A percentile compares a stretch with the other conserved stretches of the same genome.
These are phyloP conservation scores for Lasioglossum pauxillum DNA, from an alignment of 2,888 invertebrate genomes.

Conservation along the genomic window DNA sequence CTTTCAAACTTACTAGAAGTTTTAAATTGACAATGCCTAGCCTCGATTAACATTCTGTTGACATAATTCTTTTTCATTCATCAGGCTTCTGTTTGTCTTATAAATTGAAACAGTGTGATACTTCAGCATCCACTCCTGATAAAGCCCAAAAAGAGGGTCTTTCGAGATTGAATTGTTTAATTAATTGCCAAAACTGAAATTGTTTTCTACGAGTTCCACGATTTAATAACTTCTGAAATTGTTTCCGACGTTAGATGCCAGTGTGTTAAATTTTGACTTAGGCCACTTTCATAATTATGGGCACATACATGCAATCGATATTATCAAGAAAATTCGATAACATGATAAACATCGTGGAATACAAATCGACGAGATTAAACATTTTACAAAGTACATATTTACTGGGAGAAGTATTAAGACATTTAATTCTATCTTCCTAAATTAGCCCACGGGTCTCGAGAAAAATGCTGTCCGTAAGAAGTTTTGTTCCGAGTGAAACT, in stretches of 20 bases:
- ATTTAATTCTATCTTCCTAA: background rate
- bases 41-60: background rate
- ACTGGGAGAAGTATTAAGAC: background rate
- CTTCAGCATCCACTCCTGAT: background rate
- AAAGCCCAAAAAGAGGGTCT: background rate
- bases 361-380: background rate
- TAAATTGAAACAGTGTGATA: background rate
- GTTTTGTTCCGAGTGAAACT: background rate
- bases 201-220: background rate
- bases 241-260: background rate
- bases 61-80: background rate
- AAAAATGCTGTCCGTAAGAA: background rate
- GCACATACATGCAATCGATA: background rate
- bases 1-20: background rate
- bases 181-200: background rate
- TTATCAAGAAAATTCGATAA: background rate
- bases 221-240: background rate
- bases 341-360: background rate
- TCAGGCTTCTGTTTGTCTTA: background rate
- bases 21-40: background rate
- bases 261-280: too few species aligned
- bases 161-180: background rate
- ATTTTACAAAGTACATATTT: background rate
- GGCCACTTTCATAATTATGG: too few species aligned
- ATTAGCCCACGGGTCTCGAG: background rate